Percentiles rank a stretch among this genome's conserved stretches.
phyloP scores from a whole-genome alignment of 2,888 invertebrate species.

The Cheilosia grossa region DNA sequence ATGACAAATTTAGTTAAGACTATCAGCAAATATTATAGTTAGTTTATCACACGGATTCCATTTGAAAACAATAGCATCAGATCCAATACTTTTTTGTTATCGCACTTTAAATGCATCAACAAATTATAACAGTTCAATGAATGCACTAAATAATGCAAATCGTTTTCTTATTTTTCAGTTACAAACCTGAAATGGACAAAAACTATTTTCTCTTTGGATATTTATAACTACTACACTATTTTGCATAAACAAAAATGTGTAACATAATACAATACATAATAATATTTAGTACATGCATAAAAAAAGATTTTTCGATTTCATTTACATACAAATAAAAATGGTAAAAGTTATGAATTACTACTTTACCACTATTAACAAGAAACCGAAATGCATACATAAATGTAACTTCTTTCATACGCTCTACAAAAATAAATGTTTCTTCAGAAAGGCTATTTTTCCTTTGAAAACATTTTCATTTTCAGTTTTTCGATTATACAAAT shows the following conservation, averaged over 20 bases:
- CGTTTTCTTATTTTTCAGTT: conserved; percentile 54
- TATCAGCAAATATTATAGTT: too few species aligned
- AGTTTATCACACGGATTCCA: too few species aligned
- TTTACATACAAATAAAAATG: conserved; percentile 26
- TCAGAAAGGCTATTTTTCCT: conserved; percentile 23
- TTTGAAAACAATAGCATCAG: too few species aligned
- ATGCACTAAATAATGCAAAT: not conserved
- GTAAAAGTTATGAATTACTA: not conserved
- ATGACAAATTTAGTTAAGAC: too few species aligned
- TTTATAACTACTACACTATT: conserved; percentile 54
- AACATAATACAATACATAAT: conserved; percentile 46
- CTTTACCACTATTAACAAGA: not conserved
- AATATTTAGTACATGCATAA: conserved; percentile 46
- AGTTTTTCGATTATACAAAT: conserved; percentile 38
- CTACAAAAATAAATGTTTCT: conserved; percentile 11
- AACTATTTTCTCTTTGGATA: conserved; percentile 69
- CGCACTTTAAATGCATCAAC: too few species aligned
- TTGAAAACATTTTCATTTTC: conserved; percentile 14
- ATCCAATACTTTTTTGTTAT: too few species aligned
- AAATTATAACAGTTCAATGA: too few species aligned
- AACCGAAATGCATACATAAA: conserved; percentile 13
- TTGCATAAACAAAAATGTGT: conserved; percentile 48
- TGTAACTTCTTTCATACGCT: conserved; percentile 32
- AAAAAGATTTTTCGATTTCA: conserved; percentile 46
- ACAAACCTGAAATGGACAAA: conserved; percentile 66